phyloP scores from a whole-genome alignment of 2,797 vertebrate species.

The Buceros bicornis region DNA sequence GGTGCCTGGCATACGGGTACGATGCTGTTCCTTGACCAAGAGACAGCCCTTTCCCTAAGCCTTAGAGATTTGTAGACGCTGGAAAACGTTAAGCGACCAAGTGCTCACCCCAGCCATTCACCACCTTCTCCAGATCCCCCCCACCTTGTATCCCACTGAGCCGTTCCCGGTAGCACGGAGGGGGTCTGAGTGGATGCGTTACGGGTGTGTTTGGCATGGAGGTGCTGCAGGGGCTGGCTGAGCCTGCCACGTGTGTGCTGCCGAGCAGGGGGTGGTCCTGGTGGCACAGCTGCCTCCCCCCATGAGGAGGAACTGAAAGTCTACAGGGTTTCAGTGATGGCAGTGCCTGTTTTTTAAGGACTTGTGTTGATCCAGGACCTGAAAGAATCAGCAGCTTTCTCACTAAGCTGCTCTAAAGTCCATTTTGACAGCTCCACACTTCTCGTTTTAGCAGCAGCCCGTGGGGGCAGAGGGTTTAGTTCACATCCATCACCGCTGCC shows the following conservation, averaged over 20 bases:
- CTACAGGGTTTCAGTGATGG: fast-evolving
- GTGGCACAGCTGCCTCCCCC: not conserved
- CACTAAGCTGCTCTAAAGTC: not conserved
- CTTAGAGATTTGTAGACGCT: not conserved
- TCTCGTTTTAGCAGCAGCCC: not conserved
- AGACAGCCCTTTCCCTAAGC: not conserved
- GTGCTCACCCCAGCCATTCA: not conserved
- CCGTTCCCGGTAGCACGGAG: fast-evolving
- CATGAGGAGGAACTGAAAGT: not conserved
- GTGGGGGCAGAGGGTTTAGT: not conserved
- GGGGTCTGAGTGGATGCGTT: not conserved
- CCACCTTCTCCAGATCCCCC: not conserved
- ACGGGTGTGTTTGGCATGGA: not conserved
- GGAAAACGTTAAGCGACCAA: fast-evolving
- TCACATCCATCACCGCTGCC: fast-evolving
- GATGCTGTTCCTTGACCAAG: not conserved
- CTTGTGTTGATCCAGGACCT: not conserved
- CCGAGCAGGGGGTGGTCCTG: not conserved
- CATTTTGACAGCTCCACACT: fast-evolving
- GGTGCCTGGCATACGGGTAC: not conserved
- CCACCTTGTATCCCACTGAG: not conserved
- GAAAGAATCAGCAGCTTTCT: not conserved
- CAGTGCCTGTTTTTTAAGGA: not conserved
- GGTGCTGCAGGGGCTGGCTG: not conserved
- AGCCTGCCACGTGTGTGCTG: fast-evolving